These are phyloP conservation scores for Girardinus metallicus DNA, from an alignment of 2,797 vertebrate genomes.

Conservation along the genomic window DNA sequence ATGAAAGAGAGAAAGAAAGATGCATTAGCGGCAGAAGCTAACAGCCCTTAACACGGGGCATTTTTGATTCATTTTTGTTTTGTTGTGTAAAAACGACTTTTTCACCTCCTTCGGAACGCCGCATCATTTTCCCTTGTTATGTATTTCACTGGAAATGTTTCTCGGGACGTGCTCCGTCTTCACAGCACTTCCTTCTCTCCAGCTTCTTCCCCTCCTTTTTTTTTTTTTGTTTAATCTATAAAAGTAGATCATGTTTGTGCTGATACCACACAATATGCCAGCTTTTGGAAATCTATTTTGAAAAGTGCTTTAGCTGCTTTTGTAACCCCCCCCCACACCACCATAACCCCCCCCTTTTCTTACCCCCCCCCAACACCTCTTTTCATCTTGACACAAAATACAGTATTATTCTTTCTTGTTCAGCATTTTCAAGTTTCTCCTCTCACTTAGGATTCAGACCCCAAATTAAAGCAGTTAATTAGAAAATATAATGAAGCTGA, in stretches of 20 bases:
- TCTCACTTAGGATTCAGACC: conserved; percentile 75
- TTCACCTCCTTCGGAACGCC: conserved; percentile 46
- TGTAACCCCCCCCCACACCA: conserved; percentile 41
- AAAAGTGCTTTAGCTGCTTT: conserved; percentile 55
- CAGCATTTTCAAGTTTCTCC: conserved; percentile 72
- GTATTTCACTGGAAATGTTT: conserved; percentile 64
- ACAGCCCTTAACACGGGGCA: conserved; percentile 80
- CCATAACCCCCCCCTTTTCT: conserved; percentile 18
- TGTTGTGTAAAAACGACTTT: conserved; percentile 66
- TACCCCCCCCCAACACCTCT: conserved; percentile 35
- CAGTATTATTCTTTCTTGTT: conserved; percentile 72
- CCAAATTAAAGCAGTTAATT: conserved; percentile 81
- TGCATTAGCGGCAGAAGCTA: conserved; percentile 85
- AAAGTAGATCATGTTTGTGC: conserved; percentile 64
- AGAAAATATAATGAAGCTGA: conserved; percentile 82
- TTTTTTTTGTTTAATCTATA: conserved; percentile 39
- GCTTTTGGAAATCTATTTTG: conserved; percentile 55
- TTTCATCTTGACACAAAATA: conserved; percentile 72
- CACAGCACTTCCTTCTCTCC: conserved; percentile 2
- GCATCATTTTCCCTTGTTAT: conserved; percentile 51
- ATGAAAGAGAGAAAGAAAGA: conserved; percentile 75
- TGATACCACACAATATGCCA: conserved; percentile 63
- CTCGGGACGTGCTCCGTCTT: conserved; percentile 53
- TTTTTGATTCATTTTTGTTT: conserved; percentile 76
- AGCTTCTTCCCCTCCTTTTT: conserved; percentile 4